phyloP scores from a whole-genome alignment of 2,113 vertebrate genomes.

The Chrysochloris asiatica region DNA sequence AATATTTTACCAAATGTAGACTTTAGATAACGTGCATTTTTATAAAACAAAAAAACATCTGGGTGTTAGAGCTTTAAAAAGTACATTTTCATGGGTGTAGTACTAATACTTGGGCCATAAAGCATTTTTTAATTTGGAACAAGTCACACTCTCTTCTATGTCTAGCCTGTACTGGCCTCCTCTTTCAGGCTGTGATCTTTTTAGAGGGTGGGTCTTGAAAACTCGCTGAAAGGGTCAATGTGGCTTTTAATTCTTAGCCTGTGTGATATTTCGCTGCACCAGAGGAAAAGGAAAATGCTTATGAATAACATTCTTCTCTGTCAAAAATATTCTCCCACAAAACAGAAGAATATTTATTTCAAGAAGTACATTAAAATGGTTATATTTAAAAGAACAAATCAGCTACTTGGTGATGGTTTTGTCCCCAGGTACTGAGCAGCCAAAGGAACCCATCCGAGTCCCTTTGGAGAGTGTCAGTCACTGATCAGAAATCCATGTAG shows the following conservation, averaged over 20 bases:
- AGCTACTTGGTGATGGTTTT: neutral
- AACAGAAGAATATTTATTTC: neutral
- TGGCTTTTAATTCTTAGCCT: slow-evolving; percentile 12
- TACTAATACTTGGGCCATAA: neutral
- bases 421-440: neutral
- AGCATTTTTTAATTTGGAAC: neutral
- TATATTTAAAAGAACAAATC: neutral
- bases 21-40: neutral
- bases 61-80: neutral
- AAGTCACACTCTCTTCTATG: neutral
- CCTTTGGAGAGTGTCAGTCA: neutral
- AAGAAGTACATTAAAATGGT: slow-evolving; percentile 8
- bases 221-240: neutral
- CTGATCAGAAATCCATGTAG: neutral
- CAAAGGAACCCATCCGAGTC: neutral
- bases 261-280: neutral
- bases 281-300: neutral
- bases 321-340: neutral
- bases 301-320: neutral
- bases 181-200: neutral
- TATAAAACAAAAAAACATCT: neutral
- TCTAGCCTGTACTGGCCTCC: neutral
- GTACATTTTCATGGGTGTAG: neutral
- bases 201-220: neutral
- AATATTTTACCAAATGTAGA: slow-evolving; percentile 40